Base-by-base conservation (phyloP, 2,888 invertebrate genomes). In the Plebejus melissa region DNA sequence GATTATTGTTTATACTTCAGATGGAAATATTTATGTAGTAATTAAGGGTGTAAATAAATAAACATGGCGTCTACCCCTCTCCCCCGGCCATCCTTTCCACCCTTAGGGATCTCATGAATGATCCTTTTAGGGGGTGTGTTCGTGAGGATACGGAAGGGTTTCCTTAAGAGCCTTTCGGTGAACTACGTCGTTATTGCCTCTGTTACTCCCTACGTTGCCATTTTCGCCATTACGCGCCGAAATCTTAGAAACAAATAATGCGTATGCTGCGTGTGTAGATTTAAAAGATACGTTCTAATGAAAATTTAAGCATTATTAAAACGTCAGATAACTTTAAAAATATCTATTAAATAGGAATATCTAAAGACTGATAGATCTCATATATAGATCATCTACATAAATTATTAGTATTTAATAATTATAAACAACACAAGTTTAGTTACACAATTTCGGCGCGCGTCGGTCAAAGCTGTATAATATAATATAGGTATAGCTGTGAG, bases 1-100 rank as follows among this genome's bases (percentile, higher is more conserved):
- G 46, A 60, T 60, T 60, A 60, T 60, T 60, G 28, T 60, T 60
- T 11, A 28, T 60, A 6, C 28, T 28, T 28, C 9, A 60, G 60
- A 28, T 28, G 60, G 28, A 60, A 28, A 60, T 60, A 60, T 60
- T 60, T 60, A 60, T 60, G 22, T 28, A 28, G 60, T 28, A 28
- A 60, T 60, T 60, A 60, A 60, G 60, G 9, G 28, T 28, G 22
- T 60, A 60, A 60, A 22, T 60, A 60, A 60, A 58, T 58, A 58
- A 60, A 60, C 60, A 60, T 60, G 28, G 11, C 60, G 11, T 60
- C 60, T 11, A 4, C 28, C 60, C 60, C 28, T 22, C 28, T 28
- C 28, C 9, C 28, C 9, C 60, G 9, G 28, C 4, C 60, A 4
- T 28, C 60, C 28, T 22, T 60, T 28, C 60, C 28, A 22, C 60